phyloP scores from a whole-genome alignment of 2,888 invertebrate species.

The Conistra vaccinii region DNA sequence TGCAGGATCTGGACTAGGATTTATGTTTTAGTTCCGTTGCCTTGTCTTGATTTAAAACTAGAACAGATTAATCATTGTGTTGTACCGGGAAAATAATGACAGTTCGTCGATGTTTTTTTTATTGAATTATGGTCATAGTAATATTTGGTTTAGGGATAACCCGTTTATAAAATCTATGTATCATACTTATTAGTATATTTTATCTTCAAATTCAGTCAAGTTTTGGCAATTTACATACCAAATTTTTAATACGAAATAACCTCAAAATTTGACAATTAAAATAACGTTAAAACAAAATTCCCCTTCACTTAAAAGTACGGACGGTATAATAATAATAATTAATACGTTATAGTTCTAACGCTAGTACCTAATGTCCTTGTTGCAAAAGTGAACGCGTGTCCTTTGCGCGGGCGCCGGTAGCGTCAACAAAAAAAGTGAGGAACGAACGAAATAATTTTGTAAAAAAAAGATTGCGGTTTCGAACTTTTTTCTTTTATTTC shows the following conservation, averaged over 20 bases:
- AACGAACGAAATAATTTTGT: slow-evolving; percentile 1
- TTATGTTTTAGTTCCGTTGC: slow-evolving; percentile 43
- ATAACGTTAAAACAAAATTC: slow-evolving; percentile 23
- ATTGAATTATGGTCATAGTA: background rate
- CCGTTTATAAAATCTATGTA: background rate
- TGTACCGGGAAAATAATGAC: slow-evolving; percentile 24
- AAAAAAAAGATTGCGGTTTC: background rate
- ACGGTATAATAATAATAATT: slow-evolving; percentile 53
- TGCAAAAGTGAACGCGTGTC: slow-evolving; percentile 78
- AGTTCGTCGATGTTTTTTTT: background rate
- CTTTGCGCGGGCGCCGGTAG: slow-evolving; percentile 64
- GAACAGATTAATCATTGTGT: slow-evolving; percentile 7
- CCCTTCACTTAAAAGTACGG: slow-evolving; percentile 63
- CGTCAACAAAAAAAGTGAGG: slow-evolving; percentile 52
- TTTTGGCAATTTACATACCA: background rate
- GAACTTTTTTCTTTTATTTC: slow-evolving; percentile 23
- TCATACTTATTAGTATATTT: background rate
- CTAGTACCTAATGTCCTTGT: slow-evolving; percentile 72
- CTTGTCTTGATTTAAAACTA: slow-evolving; percentile 1
- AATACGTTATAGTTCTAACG: slow-evolving; percentile 53
- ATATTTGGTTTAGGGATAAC: background rate
- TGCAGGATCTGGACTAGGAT: slow-evolving; percentile 45
- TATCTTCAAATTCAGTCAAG: background rate
- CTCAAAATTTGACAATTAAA: slow-evolving; percentile 23
- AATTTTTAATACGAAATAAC: background rate